Evolutionary conservation across 2,888 invertebrate species (phyloP), one percentile per base, ranked within the genome.

Genomic region (Pyralis farinalis): DNA sequence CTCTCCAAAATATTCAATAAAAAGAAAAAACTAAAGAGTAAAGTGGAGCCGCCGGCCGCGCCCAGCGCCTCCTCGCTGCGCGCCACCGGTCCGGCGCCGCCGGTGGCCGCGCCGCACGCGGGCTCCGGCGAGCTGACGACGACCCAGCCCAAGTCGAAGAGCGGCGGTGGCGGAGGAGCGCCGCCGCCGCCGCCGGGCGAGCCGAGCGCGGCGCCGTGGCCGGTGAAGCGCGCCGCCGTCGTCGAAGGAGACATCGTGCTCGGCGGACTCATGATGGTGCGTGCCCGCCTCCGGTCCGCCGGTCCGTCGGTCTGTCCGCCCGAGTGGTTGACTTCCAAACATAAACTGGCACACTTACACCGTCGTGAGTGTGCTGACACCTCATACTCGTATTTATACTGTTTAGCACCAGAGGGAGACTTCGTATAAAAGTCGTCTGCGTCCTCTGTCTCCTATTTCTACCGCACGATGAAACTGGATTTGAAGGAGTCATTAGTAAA

Each of bases 201-300:
- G 37, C 38, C 51, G 33, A 46, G 51, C 34, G 69, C 66, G 39
- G 49, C 70, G 4, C 58, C 65, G 57, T 95, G 95, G 95, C 95
- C 95, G 0, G 92, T 94, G 21, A 95, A 95, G 70, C 92, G 92
- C 53, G 94, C 95, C 50, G 95, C 95, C 1, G 92, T 93, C n/a
- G 91, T 96, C 5, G 94, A 95, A 55, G 97, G 97, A 0, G 94
- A 96, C 67, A 90, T 97, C 46, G 91, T 95, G 20, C 88, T 97
- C 12, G 97, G 97, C 1, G 97, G 96, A 0, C 90, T 97, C 34
- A 97, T 97, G 95, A 97, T 97, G 97, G 95, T 84, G 46, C 48
- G 61, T 42, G 10, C 7, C 3, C 29, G 9, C 1, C 10, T 1
- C n/a, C 25, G 5, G n/a, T n/a, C n/a, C n/a, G n/a, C n/a, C n/a